Evolutionary conservation across 2,113 vertebrate species (phyloP), one percentile per base, ranked within the genome.

Genomic region (Coryphaenoides rupestris): DNA sequence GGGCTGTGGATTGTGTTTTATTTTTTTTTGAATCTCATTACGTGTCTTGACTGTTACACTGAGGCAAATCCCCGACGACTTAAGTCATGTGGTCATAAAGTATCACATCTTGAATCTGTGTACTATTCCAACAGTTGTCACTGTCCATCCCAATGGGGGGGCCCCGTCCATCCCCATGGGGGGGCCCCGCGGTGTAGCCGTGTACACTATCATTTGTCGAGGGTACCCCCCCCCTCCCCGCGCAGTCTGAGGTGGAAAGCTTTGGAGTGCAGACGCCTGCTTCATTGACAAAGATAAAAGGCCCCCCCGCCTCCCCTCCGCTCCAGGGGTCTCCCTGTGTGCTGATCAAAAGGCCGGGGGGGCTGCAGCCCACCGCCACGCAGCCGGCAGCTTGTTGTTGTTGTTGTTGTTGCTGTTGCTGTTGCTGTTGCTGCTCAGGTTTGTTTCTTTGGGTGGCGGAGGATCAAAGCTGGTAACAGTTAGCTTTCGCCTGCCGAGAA

Each of bases 381-480:
- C 75, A 77, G 84, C 76, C 82, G 65, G 70, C 55, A 75, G 22
- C 83, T 75, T 86, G 84, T 86, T 85, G 33, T 40, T 40, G 33
- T 40, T 40, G 33, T 40, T 7, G 33, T 79, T 69, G 13, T 59
- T 53, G 66, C n/a, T 85, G 33, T 40, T 40, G 33, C 13, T 40
- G 33, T 40, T 7, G 33, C 78, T 69, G 13, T 59, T 53, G 66
- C n/a, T 13, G 2, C 7, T 40, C 33, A 0, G 33, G 21, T 21
- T 76, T 77, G 63, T 85, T 86, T 87, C 86, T 87, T 76, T 72
- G 78, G 73, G 69, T 74, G 84, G 70, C 73, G 61, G 78, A 86
- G 88, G 91, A 91, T 92, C 91, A 92, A 92, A 92, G 91, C 84
- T 74, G 79, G 76, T 87, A 80, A 86, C 85, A 87, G 90, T 91